Evolutionary conservation across 2,797 vertebrate genomes (phyloP).

Genomic region (Triplophysa yarkandensis): DNA sequence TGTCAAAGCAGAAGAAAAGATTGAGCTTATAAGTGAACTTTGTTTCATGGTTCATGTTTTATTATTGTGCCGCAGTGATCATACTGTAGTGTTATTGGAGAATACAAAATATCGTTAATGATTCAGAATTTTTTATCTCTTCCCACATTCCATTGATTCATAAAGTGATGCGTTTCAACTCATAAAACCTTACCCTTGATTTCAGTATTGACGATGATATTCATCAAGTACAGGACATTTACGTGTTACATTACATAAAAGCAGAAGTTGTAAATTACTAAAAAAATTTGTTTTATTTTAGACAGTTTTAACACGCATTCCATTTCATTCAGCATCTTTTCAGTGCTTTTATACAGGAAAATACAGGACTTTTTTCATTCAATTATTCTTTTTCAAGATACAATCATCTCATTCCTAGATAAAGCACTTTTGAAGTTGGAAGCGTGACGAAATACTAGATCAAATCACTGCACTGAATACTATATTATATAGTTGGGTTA

Average conservation of each 20-base stretch:
- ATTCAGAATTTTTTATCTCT: slow-evolving; percentile 62
- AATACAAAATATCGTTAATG: slow-evolving; percentile 56
- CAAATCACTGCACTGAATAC: not conserved
- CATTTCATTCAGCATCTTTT: not conserved
- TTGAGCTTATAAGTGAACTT: slow-evolving; percentile 64
- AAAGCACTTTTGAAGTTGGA: not conserved
- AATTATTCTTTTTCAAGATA: not conserved
- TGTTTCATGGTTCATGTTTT: slow-evolving; percentile 60
- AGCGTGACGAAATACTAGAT: not conserved
- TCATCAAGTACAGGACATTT: not conserved
- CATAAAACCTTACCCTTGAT: not conserved
- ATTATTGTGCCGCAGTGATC: slow-evolving; percentile 45
- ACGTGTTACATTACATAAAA: not conserved
- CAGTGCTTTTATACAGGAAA: not conserved
- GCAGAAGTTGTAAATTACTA: not conserved
- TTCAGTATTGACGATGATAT: not conserved
- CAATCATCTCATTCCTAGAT: not conserved
- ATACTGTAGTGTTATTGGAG: slow-evolving; percentile 35
- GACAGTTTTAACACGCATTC: not conserved
- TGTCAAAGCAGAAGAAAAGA: slow-evolving; percentile 37
- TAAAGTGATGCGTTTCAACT: slow-evolving; percentile 4
- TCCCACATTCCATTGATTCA: slow-evolving; percentile 26
- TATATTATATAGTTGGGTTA: not conserved
- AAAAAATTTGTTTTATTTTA: not conserved
- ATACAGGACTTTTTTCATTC: not conserved